These are phyloP conservation scores for Rotaria socialis DNA, from an alignment of 2,888 invertebrate species.

Conservation along the genomic window DNA sequence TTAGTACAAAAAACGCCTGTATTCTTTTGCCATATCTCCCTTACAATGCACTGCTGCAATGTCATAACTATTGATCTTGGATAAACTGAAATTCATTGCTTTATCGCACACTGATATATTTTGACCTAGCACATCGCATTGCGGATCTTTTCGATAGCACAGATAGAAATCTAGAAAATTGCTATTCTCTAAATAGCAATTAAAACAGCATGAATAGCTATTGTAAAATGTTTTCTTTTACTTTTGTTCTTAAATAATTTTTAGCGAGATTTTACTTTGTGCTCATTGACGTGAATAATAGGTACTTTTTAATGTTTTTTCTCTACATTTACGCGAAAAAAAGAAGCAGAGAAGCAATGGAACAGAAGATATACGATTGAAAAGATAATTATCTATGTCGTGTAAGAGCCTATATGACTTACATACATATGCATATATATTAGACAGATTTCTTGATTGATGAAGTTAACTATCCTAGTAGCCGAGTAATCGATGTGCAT, in stretches of 20 bases:
- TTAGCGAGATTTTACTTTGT: too few species aligned
- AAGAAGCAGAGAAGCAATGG: too few species aligned
- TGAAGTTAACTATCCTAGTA: neutral
- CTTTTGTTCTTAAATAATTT: neutral
- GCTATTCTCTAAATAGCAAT: neutral
- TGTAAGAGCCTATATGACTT: neutral
- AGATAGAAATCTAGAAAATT: too few species aligned
- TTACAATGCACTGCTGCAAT: neutral
- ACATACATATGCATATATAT: neutral
- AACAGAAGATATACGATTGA: too few species aligned
- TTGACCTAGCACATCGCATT: neutral
- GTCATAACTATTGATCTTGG: neutral
- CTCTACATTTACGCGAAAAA: too few species aligned
- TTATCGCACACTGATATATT: neutral
- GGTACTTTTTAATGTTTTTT: neutral
- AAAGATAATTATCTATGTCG: too few species aligned
- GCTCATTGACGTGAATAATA: neutral
- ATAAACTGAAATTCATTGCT: neutral
- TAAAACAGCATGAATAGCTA: conserved; percentile 1
- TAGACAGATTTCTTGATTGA: neutral
- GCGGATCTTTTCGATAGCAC: neutral
- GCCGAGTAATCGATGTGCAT: neutral
- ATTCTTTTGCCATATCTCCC: neutral
- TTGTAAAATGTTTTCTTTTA: neutral
- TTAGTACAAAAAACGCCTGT: neutral